A percentile compares a stretch with the other conserved stretches of the same genome.
Conservation (phyloP, 2,888 invertebrate genomes). For the Schizotus pectinicornis region DNA sequence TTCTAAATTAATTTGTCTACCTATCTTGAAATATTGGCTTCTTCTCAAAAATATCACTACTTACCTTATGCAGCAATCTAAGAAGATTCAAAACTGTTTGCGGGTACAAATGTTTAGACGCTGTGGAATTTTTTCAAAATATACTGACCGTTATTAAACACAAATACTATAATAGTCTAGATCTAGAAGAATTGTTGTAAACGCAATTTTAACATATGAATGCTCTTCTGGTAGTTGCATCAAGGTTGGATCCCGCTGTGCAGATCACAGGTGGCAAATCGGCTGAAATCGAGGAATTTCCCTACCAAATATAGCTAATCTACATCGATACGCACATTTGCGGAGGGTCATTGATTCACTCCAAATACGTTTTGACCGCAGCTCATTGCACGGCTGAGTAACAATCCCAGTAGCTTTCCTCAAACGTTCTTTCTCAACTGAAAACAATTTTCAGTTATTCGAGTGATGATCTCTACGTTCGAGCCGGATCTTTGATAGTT, state of each 20-base stretch:
- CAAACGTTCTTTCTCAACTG: too few species aligned
- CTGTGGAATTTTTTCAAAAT: too few species aligned
- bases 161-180: too few species aligned
- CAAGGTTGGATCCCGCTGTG: constrained; percentile 28
- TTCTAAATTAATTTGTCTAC: too few species aligned
- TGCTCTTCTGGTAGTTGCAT: background rate
- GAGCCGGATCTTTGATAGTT: constrained; percentile 62
- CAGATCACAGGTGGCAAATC: constrained; percentile 61
- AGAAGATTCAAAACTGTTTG: too few species aligned
- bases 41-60: too few species aligned
- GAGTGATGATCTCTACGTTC: constrained; percentile 43
- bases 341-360: constrained; percentile 45
- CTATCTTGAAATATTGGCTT: too few species aligned
- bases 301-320: constrained; percentile 63
- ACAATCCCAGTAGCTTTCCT: too few species aligned
- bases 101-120: too few species aligned
- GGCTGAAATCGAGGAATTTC: constrained; percentile 60
- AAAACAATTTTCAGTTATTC: background rate
- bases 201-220: background rate
- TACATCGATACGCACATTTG: constrained; percentile 62
- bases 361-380: constrained; percentile 11
- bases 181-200: too few species aligned
- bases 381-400: constrained; percentile 19
- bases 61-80: too few species aligned
- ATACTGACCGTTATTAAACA: too few species aligned